phyloP scores from a whole-genome alignment of 2,113 vertebrate species.

The Centropristis striata region DNA sequence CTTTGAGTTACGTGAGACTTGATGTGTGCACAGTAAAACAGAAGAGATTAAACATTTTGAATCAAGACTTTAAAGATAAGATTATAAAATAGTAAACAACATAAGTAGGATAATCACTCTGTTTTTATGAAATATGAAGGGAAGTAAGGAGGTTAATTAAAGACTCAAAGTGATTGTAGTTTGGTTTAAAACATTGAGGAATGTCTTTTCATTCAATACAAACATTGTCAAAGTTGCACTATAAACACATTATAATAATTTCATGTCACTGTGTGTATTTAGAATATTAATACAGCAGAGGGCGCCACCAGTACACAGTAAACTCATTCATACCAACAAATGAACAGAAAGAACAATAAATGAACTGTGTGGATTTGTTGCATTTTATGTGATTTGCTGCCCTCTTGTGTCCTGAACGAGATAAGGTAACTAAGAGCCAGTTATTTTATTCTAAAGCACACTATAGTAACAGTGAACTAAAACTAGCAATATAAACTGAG shows the following conservation, averaged over 20 bases:
- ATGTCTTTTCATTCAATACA: background rate
- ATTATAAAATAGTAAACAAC: background rate
- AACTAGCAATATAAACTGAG: background rate
- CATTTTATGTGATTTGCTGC: constrained; percentile 21
- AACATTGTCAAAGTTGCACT: background rate
- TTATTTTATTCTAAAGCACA: background rate
- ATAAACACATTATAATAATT: background rate
- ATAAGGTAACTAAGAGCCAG: background rate
- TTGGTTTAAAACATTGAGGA: background rate
- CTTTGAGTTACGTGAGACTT: background rate
- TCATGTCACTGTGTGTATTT: background rate
- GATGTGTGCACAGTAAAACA: background rate
- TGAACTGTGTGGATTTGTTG: background rate
- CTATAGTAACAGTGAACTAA: background rate
- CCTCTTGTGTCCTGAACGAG: constrained; percentile 24
- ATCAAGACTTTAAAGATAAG: background rate
- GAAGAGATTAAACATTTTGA: background rate
- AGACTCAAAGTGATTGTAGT: background rate
- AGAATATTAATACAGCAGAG: constrained; percentile 33
- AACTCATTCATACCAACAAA: background rate
- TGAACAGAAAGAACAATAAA: background rate
- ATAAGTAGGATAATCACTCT: background rate
- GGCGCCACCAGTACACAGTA: background rate
- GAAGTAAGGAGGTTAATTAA: background rate
- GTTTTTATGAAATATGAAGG: background rate